Base-by-base conservation (phyloP, 2,888 invertebrate species). In the Pyrochroa serraticornis region DNA sequence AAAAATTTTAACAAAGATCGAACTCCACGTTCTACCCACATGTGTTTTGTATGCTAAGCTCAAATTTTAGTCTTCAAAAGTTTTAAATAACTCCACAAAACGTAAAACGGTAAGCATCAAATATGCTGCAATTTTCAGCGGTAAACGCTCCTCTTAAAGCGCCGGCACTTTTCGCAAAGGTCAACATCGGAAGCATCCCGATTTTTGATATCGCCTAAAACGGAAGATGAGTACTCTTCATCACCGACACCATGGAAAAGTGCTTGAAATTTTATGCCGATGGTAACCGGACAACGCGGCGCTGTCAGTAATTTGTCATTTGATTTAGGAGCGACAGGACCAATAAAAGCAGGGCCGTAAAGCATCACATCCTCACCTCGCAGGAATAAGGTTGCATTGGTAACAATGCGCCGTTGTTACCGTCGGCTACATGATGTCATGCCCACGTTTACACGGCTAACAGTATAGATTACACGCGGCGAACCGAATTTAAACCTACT, bases 401-500 rank as follows among this genome's bases (percentile, higher is more conserved):
- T 42, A 51, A 51, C 37, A 45, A 45, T 45, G 35, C 6, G 8
- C n/a, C 14, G 13, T 45, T 45, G 45, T 44, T 42, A 42, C 42
- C 30, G 30, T 22, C 22, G 22, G 22, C 22, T 42, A 42, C 14
- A 48, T 45, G 32, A 45, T 39, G 39, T 48, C 48, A 50, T 42
- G 35, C 7, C 50, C 22, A 51, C 30, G 36, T 41, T 41, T 42
- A 41, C 49, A 22, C 39, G 12, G 22, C 7, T 48, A 31, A 48
- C 47, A 7, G 33, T 38, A 10, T 41, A 38, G 41, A 49, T 49
- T 58, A 60, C 51, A 54, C 36, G 58, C 62, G 56, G 60, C 59
- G 51, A 53, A 55, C 54, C 55, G 57, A 59, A 59, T 64, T 57
- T 55, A 64, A 64, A 58, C 58, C 60, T 63, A 64, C 60, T 58